Base-by-base conservation (phyloP, 92 coral and sea anemone species). In the Siderastrea radians region DNA sequence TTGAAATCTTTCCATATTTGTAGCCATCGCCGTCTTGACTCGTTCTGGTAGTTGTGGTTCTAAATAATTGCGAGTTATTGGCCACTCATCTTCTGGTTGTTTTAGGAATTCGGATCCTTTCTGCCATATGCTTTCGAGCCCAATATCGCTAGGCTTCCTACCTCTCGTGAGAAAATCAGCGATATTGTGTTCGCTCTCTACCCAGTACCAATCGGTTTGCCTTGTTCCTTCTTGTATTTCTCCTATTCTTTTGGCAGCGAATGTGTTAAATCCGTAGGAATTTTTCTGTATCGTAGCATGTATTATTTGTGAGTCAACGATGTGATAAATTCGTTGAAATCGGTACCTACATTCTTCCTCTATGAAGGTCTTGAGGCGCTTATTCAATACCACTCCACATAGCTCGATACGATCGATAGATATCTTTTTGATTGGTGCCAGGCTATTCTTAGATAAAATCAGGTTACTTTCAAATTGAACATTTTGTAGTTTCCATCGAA, bases 241-340 rank as follows among this genome's bases (percentile, higher is more conserved):
- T 59, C 95, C 93, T 49, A 92, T 72, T 67, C 95, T 57, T n/a
- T 88, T 86, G 12, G 93, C 95, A 46, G 91, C 95, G 69, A 86
- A 91, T 13, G 95, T 92, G 85, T 26, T 26, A 26, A 26, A 0
- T 26, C 38, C 38, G 38, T 26, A 26, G 38, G 38, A 26, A 26
- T 26, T 26, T 26, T 26, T 26, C 38, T 26, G 38, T 26, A 26
- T 26, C 38, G 0, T 26, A 26, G 38, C 38, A 26, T 26, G 38
- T 26, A 26, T 0, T 26, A 26, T 26, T 26, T 26, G 38, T 26
- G 38, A 26, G 38, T 92, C 95, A 7, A 84, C 91, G 75, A 89
- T 57, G 68, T 83, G 88, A 61, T 82, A 92, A 11, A 69, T 12
- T 59, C 74, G 80, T 43, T 75, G 53, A 49, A 87, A 91, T 5